phyloP scores from a whole-genome alignment of 2,797 vertebrate species.

The Smutsia gigantea region DNA sequence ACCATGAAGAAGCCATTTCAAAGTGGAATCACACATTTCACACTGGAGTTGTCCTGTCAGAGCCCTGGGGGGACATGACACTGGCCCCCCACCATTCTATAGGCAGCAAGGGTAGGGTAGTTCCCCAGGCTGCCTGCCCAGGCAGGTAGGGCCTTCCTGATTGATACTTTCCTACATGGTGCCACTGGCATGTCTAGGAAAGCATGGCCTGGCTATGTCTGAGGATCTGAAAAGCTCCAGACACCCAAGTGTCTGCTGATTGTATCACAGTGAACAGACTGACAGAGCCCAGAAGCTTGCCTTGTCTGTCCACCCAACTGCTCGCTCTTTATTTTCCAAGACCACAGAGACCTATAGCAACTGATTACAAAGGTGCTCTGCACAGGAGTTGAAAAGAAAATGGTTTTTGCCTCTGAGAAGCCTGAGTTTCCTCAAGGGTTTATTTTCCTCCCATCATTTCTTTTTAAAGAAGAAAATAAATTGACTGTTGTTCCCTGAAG shows the following conservation, averaged over 20 bases:
- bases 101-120: not conserved
- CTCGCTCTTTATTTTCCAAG: not conserved
- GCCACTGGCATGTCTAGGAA: not conserved
- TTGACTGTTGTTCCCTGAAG: not conserved
- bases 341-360: not conserved
- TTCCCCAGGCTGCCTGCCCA: not conserved
- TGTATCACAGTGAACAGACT: not conserved
- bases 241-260: not conserved
- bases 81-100: not conserved
- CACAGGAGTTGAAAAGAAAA: conserved; percentile 1
- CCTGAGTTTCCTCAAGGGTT: not conserved
- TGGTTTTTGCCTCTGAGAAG: not conserved
- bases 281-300: not conserved
- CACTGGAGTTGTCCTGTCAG: not conserved
- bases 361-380: not conserved
- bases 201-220: not conserved
- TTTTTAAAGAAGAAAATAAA: conserved; percentile 47
- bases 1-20: not conserved
- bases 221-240: not conserved
- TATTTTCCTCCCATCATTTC: not conserved
- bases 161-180: not conserved
- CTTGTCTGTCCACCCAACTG: not conserved
- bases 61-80: not conserved
- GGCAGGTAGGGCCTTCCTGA: not conserved
- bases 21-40: not conserved